Base-by-base conservation (phyloP, 1,140 invertebrate genomes). In the Ruditapes philippinarum region DNA sequence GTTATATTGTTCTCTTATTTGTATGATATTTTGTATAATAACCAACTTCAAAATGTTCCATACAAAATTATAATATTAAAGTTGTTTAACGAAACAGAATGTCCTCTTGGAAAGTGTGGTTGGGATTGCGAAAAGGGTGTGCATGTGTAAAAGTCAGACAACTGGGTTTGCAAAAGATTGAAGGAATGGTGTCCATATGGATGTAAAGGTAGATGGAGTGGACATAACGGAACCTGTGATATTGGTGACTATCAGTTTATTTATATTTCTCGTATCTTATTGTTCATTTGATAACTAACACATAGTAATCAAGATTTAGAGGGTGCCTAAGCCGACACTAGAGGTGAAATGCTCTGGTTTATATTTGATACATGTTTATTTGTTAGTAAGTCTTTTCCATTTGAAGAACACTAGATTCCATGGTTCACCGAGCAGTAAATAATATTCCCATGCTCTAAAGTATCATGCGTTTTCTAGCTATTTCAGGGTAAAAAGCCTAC, bases 101-200 rank as follows among this genome's bases (percentile, higher is more conserved):
- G 65, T n/a, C 65, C 65, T 31, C 65, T 70, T 22, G 38, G 38
- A 4, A 70, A 38, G 19, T 70, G 65, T 70, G 65, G 65, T n/a
- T 70, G 65, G 65, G 65, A 70, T 2, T 70, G 65, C 19, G 22
- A 38, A 3, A 5, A 9, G 1, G n/a, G 25, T 17, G 9, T 70
- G 65, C 40, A 40, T 14, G 33, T 70, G 65, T 38, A 70, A 22
- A 19, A 42, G 33, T 70, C 33, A 70, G 36, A 70, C 65, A 40
- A 70, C 65, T 40, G 65, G 65, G 9, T 4, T 2, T 28, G 19
- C 38, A 70, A 19, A 38, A 70, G 65, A 38, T 38, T 4, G 9
- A 70, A 17, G 33, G 65, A 19, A 70, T 5, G 1, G 1, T 70
- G 65, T 70, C 65, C 65, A 38, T 70, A 70, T 70, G 65, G 65